Evolutionary conservation across 2,888 invertebrate species (phyloP), one percentile per base, ranked within the genome.

Genomic region (Torymus aiolomorphi): DNA sequence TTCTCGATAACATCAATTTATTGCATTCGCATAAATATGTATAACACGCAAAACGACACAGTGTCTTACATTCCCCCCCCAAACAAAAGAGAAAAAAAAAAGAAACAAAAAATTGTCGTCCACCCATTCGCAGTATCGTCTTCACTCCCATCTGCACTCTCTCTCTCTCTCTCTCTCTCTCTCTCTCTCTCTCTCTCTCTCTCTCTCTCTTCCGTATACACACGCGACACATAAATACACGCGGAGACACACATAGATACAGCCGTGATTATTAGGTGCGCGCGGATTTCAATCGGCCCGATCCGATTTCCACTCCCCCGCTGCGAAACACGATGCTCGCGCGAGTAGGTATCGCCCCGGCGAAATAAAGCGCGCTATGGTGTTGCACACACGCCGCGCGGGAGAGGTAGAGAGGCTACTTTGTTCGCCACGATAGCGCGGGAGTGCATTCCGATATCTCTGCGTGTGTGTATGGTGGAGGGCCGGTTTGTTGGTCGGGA

Each of bases 251-350:
- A 42, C 20, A 11, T 61, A 69, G 67, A 78, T 78, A 42, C 42
- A 42, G 67, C 62, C 69, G 73, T 62, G 73, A 78, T 78, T 78
- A 78, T 77, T 76, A 63, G 70, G 24, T 20, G 31, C 51, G 54
- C 52, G 66, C 56, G 76, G 62, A 70, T 76, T 76, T 76, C 76
- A 76, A 70, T 76, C 65, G 77, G 61, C 2, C 67, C 78, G 78
- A 78, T 78, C 73, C 73, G 73, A 73, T 73, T 73, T 73, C 73
- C 78, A 52, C 72, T 73, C 77, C 54, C 78, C 78, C 52, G 78
- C 73, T 78, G 78, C 49, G 78, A 78, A 76, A 78, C 78, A 78
- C 66, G 73, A 78, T 52, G 66, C 66, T 49, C 52, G 18, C 52
- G 2, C 74, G 42, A 42, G 42, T 42, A 5, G 31, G 31, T 31